A percentile compares a stretch with the other conserved stretches of the same genome.
These are phyloP conservation scores for Cinclus cinclus DNA, from an alignment of 2,113 vertebrate species.

Conservation along the genomic window DNA sequence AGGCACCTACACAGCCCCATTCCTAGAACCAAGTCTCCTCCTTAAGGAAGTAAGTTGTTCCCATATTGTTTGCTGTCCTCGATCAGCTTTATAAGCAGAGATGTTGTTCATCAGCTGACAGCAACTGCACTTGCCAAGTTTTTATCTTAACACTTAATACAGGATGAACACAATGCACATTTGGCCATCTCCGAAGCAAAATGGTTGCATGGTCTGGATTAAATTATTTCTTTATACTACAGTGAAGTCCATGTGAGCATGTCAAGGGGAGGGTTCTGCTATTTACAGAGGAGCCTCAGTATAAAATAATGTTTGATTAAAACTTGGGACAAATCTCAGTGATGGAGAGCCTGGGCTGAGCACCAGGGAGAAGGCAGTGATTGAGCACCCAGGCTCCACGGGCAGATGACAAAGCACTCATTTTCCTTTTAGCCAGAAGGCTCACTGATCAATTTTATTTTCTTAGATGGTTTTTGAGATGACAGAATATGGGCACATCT, in stretches of 20 bases:
- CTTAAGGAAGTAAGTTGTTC: not conserved
- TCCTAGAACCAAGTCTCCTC: not conserved
- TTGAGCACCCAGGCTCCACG: slow-evolving; percentile 21
- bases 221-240: slow-evolving; percentile 54
- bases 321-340: slow-evolving; percentile 68
- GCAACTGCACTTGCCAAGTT: not conserved
- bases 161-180: not conserved
- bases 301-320: slow-evolving; percentile 77
- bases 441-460: slow-evolving; percentile 65
- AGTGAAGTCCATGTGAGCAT: slow-evolving; percentile 35
- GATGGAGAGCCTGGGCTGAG: slow-evolving; percentile 45
- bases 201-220: not conserved
- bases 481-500: slow-evolving; percentile 27
- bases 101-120: not conserved
- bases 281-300: slow-evolving; percentile 64
- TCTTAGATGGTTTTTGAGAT: slow-evolving; percentile 44
- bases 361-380: slow-evolving; percentile 57
- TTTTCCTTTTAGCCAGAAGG: slow-evolving; percentile 53
- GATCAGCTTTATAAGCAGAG: not conserved
- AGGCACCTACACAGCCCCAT: not conserved
- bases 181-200: slow-evolving; percentile 55
- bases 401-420: slow-evolving; percentile 56
- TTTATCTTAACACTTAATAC: not conserved
- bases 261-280: slow-evolving; percentile 61
- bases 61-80: not conserved